Percentiles rank a stretch among this genome's conserved stretches.
Evolutionary conservation across 2,888 invertebrate genomes (phyloP).

Genomic region (Cacoxenus indagator): DNA sequence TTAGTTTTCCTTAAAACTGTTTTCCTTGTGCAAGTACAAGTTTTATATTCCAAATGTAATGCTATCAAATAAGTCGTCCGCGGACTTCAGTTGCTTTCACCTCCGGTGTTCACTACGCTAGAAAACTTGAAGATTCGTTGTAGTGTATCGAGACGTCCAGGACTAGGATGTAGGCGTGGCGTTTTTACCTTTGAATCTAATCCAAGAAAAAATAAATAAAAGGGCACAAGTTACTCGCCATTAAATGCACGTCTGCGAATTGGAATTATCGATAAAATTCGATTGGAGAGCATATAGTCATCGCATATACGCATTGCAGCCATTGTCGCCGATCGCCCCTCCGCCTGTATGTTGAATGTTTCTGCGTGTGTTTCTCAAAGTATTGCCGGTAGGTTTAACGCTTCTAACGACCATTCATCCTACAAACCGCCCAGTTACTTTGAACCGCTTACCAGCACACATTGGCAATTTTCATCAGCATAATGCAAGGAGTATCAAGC

Average conservation of each 20-base stretch:
- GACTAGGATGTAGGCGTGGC: background rate
- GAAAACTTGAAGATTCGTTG: background rate
- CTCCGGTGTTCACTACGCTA: background rate
- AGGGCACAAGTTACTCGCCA: no score
- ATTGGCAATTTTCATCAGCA: background rate
- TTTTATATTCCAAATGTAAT: background rate
- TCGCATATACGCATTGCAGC: background rate
- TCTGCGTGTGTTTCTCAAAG: conserved; percentile 68
- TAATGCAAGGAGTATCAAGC: background rate
- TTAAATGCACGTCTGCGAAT: background rate
- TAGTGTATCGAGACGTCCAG: no score
- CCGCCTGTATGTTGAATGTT: conserved; percentile 65
- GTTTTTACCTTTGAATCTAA: background rate
- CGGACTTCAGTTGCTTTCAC: background rate
- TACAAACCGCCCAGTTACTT: background rate
- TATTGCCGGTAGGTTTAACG: conserved; percentile 67
- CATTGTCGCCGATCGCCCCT: conserved; percentile 13
- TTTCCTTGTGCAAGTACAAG: background rate
- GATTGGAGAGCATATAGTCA: background rate
- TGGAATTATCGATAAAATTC: conserved; percentile 16
- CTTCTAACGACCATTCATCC: background rate
- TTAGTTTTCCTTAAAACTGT: background rate
- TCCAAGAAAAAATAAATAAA: background rate
- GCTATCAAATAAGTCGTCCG: background rate
- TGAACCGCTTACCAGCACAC: background rate